These are phyloP conservation scores for Sphenopsis melanotis DNA, from an alignment of 2,797 vertebrate species.

Conservation along the genomic window DNA sequence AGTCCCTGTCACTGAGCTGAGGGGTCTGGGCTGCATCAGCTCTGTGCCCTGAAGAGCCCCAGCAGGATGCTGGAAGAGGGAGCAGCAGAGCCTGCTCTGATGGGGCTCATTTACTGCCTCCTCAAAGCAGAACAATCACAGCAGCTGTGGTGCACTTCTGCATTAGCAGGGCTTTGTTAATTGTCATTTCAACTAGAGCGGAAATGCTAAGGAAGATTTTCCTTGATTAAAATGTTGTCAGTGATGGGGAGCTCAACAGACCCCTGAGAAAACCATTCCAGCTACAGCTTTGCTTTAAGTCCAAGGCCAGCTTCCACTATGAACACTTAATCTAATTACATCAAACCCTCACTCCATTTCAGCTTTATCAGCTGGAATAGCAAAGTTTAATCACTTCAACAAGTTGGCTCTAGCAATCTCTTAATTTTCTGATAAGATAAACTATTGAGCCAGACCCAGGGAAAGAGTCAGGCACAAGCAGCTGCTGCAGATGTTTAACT, in stretches of 20 bases:
- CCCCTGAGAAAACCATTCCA: not conserved
- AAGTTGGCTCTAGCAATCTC: not conserved
- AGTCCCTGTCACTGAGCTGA: not conserved
- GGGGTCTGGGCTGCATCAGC: not conserved
- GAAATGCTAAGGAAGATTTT: not conserved
- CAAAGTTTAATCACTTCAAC: not conserved
- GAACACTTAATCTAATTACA: not conserved
- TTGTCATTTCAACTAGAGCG: not conserved
- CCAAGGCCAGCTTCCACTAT: not conserved
- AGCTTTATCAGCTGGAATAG: not conserved
- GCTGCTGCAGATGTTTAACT: not conserved
- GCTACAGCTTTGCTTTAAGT: not conserved
- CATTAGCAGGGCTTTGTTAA: conserved; percentile 9
- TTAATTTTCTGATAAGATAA: not conserved
- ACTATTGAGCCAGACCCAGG: not conserved
- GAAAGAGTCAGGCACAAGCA: not conserved
- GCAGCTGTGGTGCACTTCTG: not conserved
- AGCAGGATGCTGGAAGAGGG: not conserved
- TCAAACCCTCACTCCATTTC: not conserved
- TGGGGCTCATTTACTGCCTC: conserved; percentile 13
- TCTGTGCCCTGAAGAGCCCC: not conserved
- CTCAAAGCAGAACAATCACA: not conserved
- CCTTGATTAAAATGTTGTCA: conserved; percentile 31
- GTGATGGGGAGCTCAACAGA: not conserved
- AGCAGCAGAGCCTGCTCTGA: not conserved